These are phyloP conservation scores for Cygnus olor DNA, from an alignment of 2,797 vertebrate species.

Conservation along the genomic window DNA sequence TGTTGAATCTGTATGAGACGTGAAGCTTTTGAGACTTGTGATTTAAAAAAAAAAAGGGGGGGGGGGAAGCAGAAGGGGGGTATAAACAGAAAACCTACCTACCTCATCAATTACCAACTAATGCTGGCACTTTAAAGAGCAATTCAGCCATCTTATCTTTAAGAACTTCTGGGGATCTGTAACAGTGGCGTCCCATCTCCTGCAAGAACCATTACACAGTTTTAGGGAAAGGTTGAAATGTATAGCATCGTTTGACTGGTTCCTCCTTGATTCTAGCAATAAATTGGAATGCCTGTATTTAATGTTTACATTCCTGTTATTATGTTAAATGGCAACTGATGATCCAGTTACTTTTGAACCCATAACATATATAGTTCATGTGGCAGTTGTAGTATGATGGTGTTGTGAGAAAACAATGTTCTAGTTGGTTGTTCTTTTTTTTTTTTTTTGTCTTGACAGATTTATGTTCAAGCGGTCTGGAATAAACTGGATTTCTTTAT, in stretches of 20 bases:
- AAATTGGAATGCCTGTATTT: background rate
- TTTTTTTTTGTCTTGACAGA: background rate
- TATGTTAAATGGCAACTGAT: background rate
- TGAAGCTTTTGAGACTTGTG: background rate
- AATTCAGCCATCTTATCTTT: background rate
- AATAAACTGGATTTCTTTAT: background rate
- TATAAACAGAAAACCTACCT: background rate
- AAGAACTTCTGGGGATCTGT: background rate
- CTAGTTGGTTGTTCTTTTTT: background rate
- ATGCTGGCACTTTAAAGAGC: background rate
- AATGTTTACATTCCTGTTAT: background rate
- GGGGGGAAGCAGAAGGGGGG: too few species aligned
- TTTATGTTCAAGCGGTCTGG: background rate
- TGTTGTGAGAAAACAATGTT: background rate
- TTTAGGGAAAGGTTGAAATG: background rate
- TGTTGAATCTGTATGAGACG: background rate
- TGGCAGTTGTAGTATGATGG: background rate
- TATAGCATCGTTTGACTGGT: background rate
- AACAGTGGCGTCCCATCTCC: background rate
- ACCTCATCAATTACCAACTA: background rate
- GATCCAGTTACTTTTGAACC: background rate
- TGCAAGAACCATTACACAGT: background rate
- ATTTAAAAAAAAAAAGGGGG: fast-evolving
- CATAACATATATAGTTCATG: background rate
- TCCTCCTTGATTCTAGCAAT: background rate